Base-by-base conservation (phyloP, 53 echinoderm and acorn worm species). In the Holothuria scabra region DNA sequence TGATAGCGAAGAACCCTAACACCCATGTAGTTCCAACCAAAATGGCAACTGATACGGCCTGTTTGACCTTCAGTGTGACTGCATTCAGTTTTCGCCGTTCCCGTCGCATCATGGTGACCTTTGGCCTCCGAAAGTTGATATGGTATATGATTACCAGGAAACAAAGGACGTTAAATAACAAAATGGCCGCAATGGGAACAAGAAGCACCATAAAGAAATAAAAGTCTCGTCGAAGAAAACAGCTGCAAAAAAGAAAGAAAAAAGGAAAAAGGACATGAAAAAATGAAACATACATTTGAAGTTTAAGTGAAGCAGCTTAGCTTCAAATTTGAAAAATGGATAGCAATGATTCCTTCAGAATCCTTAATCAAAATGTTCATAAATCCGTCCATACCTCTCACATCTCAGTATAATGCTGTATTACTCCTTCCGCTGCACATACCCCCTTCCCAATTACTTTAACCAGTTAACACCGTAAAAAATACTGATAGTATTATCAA, bases 21-120 rank as follows among this genome's bases (percentile, higher is more conserved):
- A 92, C 24, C 94, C 94, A 94, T 3, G 94, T 92, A 0, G 80
- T 80, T 26, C 94, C 94, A 13, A 89, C 86, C n/a, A 94, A 87
- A 4, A 91, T 46, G 34, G 87, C 87, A 59, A 94, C 83, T 19
- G 87, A 82, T 0, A 85, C 11, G 49, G 85, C 88, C 49, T 91
- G 91, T 69, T 88, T 81, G 38, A 46, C 26, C 35, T 64, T 61
- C 31, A 28, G 12, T 18, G 62, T 81, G 11, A 63, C 82, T 6
- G 20, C 35, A 13, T 64, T 48, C 26, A 81, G 21, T 16, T 44
- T 61, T 20, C 13, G 23, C 21, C 46, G 62, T 23, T 62, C 38
- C 31, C 14, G 35, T 41, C 20, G 82, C 41, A 81, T 61, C 82
- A 81, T 81, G 21, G 62, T 81, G 59, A 81, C 82, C 46, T 81